Evolutionary conservation across 2,797 vertebrate genomes (phyloP).

Genomic region (Notoglanidium macrostoma): DNA sequence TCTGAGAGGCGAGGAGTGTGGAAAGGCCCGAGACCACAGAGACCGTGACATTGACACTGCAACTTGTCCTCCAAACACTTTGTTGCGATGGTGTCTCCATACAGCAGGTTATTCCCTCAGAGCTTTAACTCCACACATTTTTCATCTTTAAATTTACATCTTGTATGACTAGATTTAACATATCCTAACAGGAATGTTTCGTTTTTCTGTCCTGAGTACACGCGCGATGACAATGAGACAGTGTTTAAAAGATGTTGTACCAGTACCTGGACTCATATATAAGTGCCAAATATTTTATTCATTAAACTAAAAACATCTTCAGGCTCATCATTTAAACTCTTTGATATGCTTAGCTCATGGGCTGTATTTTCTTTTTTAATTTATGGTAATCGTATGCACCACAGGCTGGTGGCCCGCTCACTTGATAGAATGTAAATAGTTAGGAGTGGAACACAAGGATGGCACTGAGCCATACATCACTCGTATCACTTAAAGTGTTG

Average conservation of each 20-base stretch:
- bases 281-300: not conserved
- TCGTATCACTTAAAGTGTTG: slow-evolving; percentile 88
- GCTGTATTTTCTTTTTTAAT: slow-evolving; percentile 76
- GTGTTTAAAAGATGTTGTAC: not conserved
- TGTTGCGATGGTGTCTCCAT: not conserved
- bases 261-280: not conserved
- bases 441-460: slow-evolving; percentile 82
- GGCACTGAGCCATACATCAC: slow-evolving; percentile 89
- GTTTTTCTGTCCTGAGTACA: not conserved
- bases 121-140: not conserved
- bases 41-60: slow-evolving; percentile 22
- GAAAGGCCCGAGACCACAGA: slow-evolving; percentile 22
- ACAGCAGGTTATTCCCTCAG: not conserved
- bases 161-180: not conserved
- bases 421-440: slow-evolving; percentile 90
- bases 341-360: slow-evolving; percentile 72
- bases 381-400: slow-evolving; percentile 86
- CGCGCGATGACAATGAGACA: not conserved
- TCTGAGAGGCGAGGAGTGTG: slow-evolving; percentile 50
- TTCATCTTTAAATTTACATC: not conserved
- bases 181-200: not conserved
- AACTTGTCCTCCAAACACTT: slow-evolving; percentile 17
- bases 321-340: slow-evolving; percentile 13
- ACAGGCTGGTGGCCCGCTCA: slow-evolving; percentile 84
- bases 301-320: slow-evolving; percentile 14